A percentile compares a stretch with the other conserved stretches of the same genome.
These are phyloP conservation scores for Cydia pomonella DNA, from an alignment of 1,140 invertebrate species.

Conservation along the genomic window DNA sequence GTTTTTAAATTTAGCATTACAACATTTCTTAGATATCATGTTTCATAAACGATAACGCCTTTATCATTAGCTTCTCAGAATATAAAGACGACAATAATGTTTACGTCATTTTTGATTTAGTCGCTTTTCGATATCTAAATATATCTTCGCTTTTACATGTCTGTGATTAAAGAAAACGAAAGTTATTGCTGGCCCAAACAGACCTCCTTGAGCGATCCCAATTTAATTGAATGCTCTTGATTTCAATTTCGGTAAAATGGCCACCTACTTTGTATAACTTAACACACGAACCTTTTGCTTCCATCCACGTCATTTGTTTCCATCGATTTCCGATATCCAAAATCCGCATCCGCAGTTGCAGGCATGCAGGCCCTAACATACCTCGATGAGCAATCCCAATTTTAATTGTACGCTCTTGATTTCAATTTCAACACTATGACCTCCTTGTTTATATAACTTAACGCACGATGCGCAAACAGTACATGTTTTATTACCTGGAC, in stretches of 20 bases:
- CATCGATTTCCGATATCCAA: too few relatives aligned
- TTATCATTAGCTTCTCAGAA: conserved; percentile 1
- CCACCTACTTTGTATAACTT: too few relatives aligned
- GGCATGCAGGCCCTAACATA: neutral
- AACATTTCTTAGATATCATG: neutral
- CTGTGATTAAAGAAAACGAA: neutral
- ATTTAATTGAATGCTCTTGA: too few relatives aligned
- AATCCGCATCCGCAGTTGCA: too few relatives aligned
- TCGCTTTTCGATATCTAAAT: neutral
- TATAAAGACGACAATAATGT: neutral
- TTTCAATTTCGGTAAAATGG: too few relatives aligned
- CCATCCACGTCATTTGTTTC: too few relatives aligned
- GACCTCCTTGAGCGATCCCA: too few relatives aligned
- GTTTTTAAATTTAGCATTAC: neutral
- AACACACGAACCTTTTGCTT: too few relatives aligned
- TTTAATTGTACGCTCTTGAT: conserved; percentile 6
- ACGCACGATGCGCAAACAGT: conserved; percentile 20
- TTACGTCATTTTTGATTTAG: neutral
- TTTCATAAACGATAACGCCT: conserved; percentile 5
- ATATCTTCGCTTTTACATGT: neutral
- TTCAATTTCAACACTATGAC: conserved; percentile 24
- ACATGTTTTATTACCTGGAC: conserved; percentile 24
- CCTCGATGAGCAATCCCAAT: neutral
- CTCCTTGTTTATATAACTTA: conserved; percentile 25
- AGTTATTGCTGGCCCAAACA: too few relatives aligned